These are phyloP conservation scores for Tipula lateralis DNA, from an alignment of 2,888 invertebrate species.

Conservation along the genomic window DNA sequence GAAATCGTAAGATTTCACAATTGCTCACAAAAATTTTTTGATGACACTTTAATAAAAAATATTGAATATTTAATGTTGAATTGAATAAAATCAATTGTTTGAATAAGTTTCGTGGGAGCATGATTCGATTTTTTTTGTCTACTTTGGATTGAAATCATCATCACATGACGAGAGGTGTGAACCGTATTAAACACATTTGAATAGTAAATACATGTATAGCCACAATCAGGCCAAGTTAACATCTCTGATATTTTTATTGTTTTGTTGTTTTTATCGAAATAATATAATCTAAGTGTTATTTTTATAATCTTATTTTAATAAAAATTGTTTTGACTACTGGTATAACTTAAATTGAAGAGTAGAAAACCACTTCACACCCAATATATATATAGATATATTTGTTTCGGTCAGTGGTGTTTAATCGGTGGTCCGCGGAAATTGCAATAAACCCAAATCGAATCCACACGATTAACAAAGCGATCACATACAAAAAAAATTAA, in stretches of 20 bases:
- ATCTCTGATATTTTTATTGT: not conserved
- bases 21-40: not conserved
- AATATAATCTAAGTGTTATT: constrained; percentile 24
- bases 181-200: not conserved
- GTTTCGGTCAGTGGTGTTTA: not conserved
- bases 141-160: not conserved
- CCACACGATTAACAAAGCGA: not conserved
- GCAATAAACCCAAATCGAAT: not conserved
- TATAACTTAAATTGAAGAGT: not conserved
- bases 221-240: not conserved
- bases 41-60: constrained; percentile 13
- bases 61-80: not conserved
- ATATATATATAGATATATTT: not conserved
- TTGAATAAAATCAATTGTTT: not conserved
- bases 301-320: constrained; percentile 12
- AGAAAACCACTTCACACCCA: constrained; percentile 19
- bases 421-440: not conserved
- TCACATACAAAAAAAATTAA: not conserved
- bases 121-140: not conserved
- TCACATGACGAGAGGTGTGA: not conserved
- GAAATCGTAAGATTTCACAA: not conserved
- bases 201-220: not conserved
- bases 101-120: constrained; percentile 15
- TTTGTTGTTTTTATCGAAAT: constrained; percentile 19
- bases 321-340: constrained; percentile 8